A percentile compares a stretch with the other conserved stretches of the same genome.
These are phyloP conservation scores for Temnothorax curvispinosus DNA, from an alignment of 1,140 invertebrate species.

Conservation along the genomic window DNA sequence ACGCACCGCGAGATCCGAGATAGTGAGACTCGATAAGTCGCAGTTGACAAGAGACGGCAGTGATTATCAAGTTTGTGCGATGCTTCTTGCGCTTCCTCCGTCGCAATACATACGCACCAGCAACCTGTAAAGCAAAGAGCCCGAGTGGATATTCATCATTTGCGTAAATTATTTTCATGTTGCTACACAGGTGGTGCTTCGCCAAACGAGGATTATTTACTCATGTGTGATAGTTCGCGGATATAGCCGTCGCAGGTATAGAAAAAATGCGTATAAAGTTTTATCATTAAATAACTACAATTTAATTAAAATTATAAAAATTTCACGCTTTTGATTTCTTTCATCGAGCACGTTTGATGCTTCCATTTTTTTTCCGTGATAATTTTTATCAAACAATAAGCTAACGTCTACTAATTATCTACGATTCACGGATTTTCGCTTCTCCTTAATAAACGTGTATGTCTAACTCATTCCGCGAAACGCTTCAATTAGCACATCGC, in stretches of 20 bases:
- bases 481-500: slow-evolving; percentile 37
- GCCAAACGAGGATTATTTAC: slow-evolving; percentile 20
- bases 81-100: slow-evolving; percentile 19
- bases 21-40: slow-evolving; percentile 48
- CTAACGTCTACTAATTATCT: neutral
- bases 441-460: neutral
- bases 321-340: neutral
- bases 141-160: slow-evolving; percentile 45
- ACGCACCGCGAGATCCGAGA: slow-evolving; percentile 15
- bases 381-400: neutral
- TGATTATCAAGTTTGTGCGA: slow-evolving; percentile 52
- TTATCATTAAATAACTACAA: neutral
- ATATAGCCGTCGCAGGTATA: neutral
- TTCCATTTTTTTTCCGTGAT: neutral
- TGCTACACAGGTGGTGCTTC: neutral
- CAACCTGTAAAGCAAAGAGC: slow-evolving; percentile 17
- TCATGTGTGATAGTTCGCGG: neutral
- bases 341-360: neutral
- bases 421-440: neutral
- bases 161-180: slow-evolving; percentile 43
- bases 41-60: slow-evolving; percentile 48
- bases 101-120: slow-evolving; percentile 35
- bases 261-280: neutral
- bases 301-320: neutral
- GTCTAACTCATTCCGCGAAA: slow-evolving; percentile 3